Evolutionary conservation across 2,113 vertebrate genomes (phyloP).

Genomic region (Danio rerio): DNA sequence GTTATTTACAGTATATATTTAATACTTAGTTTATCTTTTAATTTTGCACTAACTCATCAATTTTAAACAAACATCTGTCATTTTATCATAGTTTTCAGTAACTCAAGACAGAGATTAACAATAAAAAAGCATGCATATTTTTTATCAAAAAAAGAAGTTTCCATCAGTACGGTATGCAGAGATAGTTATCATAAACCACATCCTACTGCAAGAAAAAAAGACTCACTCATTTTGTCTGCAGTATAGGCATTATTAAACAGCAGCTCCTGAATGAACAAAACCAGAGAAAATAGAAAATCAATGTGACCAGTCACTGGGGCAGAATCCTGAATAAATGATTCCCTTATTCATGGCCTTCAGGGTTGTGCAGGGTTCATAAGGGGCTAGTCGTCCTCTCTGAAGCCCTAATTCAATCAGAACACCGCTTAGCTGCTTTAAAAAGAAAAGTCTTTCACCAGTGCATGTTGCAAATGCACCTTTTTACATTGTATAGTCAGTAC

Average conservation of each 20-base stretch:
- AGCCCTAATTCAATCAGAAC: constrained; percentile 36
- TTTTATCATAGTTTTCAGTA: no score
- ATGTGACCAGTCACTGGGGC: constrained; percentile 49
- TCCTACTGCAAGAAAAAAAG: not conserved
- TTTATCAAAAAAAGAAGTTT: not conserved
- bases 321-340: constrained; percentile 50
- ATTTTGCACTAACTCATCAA: not conserved
- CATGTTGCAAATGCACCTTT: not conserved
- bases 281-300: constrained; percentile 53
- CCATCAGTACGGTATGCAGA: constrained; percentile 1
- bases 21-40: no score
- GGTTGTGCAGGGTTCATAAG: constrained; percentile 44
- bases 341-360: constrained; percentile 48
- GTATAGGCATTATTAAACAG: constrained; percentile 43
- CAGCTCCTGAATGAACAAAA: constrained; percentile 53
- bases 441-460: not conserved
- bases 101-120: not conserved
- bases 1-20: no score
- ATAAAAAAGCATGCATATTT: not conserved
- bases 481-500: not conserved
- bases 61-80: not conserved
- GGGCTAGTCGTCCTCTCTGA: constrained; percentile 38
- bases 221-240: constrained; percentile 7
- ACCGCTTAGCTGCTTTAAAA: constrained; percentile 24
- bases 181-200: constrained; percentile 24